Conservation (phyloP, 1,140 invertebrate genomes). For the Tachypleus tridentatus region DNA sequence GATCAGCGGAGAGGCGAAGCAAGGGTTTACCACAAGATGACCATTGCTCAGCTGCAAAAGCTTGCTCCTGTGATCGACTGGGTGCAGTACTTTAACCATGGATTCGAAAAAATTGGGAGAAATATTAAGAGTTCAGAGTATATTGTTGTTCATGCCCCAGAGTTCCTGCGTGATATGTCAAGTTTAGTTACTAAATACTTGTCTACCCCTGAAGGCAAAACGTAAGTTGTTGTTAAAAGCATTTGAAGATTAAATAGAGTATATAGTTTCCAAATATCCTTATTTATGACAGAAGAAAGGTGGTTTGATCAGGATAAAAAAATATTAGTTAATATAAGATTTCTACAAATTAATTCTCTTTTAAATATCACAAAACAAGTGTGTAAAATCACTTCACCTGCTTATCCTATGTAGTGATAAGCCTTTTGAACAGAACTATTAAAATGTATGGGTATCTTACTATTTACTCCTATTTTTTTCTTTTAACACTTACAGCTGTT, state of each 20-base stretch:
- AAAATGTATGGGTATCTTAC: too few species aligned
- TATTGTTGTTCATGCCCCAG: conserved; percentile 74
- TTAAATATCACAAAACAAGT: too few species aligned
- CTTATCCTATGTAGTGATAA: too few species aligned
- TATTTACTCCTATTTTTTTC: too few species aligned
- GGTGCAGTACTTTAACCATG: conserved; percentile 65
- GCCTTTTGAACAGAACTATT: too few species aligned
- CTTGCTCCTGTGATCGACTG: conserved; percentile 66
- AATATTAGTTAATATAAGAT: too few species aligned
- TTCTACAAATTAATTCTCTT: too few species aligned
- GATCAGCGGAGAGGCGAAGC: conserved; percentile 81
- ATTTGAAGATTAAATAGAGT: background rate
- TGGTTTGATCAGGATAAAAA: too few species aligned
- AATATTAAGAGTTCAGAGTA: conserved; percentile 40
- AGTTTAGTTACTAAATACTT: conserved; percentile 41
- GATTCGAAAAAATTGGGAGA: conserved; percentile 39
- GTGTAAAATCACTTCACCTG: too few species aligned
- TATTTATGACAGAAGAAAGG: too few species aligned
- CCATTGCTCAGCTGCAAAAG: conserved; percentile 57
- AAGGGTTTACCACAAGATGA: conserved; percentile 75
- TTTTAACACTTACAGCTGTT: too few species aligned
- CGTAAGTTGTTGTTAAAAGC: conserved; percentile 42
- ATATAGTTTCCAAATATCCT: too few species aligned
- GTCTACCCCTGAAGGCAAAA: conserved; percentile 53
- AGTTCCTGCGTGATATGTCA: conserved; percentile 66